A percentile compares a stretch with the other conserved stretches of the same genome.
These are phyloP conservation scores for Oreonectes daqikongensis DNA, from an alignment of 2,797 vertebrate genomes.

Conservation along the genomic window DNA sequence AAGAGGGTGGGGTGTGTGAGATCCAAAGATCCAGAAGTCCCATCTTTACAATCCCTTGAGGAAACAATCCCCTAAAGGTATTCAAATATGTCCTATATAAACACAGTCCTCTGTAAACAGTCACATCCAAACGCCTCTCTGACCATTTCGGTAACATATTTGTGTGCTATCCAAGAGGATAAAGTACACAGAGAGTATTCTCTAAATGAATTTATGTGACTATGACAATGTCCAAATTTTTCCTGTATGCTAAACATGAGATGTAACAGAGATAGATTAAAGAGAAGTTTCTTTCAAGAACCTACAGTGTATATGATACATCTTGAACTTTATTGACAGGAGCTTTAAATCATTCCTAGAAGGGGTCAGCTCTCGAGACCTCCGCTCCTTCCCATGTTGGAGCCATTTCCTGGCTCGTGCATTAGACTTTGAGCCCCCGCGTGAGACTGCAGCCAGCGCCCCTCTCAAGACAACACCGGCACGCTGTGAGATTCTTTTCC, in stretches of 20 bases:
- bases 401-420: slow-evolving; percentile 78
- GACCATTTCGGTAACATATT: slow-evolving; percentile 78
- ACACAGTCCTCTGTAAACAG: slow-evolving; percentile 61
- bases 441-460: slow-evolving; percentile 47
- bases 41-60: slow-evolving; percentile 59
- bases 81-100: slow-evolving; percentile 74
- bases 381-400: slow-evolving; percentile 72
- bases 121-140: slow-evolving; percentile 58
- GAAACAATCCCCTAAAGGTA: slow-evolving; percentile 66
- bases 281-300: slow-evolving; percentile 42
- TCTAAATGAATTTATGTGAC: slow-evolving; percentile 21
- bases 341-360: slow-evolving; percentile 30
- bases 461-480: slow-evolving; percentile 47
- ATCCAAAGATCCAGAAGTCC: slow-evolving; percentile 21
- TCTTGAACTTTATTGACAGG: slow-evolving; percentile 14
- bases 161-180: slow-evolving; percentile 72
- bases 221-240: neutral
- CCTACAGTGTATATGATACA: slow-evolving; percentile 50
- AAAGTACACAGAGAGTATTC: slow-evolving; percentile 51
- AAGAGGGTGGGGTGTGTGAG: neutral
- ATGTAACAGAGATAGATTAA: neutral
- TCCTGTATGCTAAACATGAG: neutral
- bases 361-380: slow-evolving; percentile 61
- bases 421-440: slow-evolving; percentile 66
- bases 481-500: slow-evolving; percentile 25